Conservation (phyloP, 2,113 vertebrate genomes). For the Oceanites oceanicus region DNA sequence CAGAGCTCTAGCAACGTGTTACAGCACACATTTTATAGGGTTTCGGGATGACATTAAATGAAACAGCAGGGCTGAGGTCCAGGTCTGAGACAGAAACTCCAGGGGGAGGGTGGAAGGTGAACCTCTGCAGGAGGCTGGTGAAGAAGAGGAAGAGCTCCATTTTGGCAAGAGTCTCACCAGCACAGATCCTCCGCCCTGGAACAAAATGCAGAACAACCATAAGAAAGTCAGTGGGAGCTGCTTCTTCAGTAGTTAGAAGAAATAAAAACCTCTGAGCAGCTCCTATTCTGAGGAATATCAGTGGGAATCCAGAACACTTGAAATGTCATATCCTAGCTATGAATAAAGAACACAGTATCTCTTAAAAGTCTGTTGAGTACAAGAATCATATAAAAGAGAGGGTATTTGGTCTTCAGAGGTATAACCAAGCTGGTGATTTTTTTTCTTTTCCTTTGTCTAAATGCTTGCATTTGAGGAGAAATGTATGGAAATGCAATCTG, state of each 20-base stretch:
- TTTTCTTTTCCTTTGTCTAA: background rate
- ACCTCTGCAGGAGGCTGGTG: conserved; percentile 75
- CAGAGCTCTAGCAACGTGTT: background rate
- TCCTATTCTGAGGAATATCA: background rate
- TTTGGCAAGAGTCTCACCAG: conserved; percentile 77
- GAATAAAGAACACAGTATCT: background rate
- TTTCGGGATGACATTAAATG: conserved; percentile 2
- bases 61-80: conserved; percentile 66
- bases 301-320: background rate
- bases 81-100: conserved; percentile 71
- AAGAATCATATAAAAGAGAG: background rate
- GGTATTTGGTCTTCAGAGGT: background rate
- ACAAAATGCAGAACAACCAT: accelerated
- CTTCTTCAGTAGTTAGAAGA: background rate
- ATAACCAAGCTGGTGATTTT: background rate
- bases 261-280: background rate
- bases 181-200: conserved; percentile 75
- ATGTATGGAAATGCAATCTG: background rate
- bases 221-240: background rate
- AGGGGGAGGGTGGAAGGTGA: conserved; percentile 72
- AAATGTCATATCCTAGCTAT: background rate
- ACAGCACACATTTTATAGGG: conserved; percentile 16
- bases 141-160: conserved; percentile 83
- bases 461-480: background rate
- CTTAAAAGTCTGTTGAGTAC: background rate